Evolutionary conservation across 2,797 vertebrate species (phyloP), one percentile per base, ranked within the genome.

Genomic region (Anomalospiza imberbis): DNA sequence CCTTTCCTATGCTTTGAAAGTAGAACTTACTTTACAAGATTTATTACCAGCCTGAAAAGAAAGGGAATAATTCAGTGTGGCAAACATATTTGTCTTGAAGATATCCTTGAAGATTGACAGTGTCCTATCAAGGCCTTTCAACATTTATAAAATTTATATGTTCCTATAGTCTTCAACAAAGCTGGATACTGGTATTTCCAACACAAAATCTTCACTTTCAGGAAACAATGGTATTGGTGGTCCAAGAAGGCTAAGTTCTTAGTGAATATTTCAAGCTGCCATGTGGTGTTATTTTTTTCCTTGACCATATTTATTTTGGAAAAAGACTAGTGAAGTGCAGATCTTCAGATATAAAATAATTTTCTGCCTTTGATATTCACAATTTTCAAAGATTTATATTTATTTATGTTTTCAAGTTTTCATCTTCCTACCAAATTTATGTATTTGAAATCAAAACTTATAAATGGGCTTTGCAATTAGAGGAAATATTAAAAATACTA

Each of bases 271-370:
- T 95, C 85, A 97, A 93, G 89, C 91, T 88, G 78, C 71, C 88
- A 91, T 89, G 90, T 96, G 93, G 77, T 71, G 32, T 58, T 71
- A 61, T 76, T 93, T 95, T 82, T 83, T 72, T 17, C 54, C 91
- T 88, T 91, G 87, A 88, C 68, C 81, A 65, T 91, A 81, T 96
- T 96, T 95, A 86, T 97, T 95, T 91, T 92, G 83, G 75, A 93
- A 81, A 92, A 90, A 20, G 34, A 81, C 45, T 74, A 86, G 53
- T 58, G 81, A 96, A 89, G 66, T 95, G 40, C 82, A 93, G 78
- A 81, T 93, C 81, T 67, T 70, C 61, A 83, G 77, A 71, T 91
- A 94, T 85, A 85, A 88, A 96, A 72, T 73, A 29, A 57, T 28
- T 32, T 26, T n/a, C 53, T 95, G 65, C 80, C 83, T 94, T 89